These are phyloP conservation scores for Helicoverpa assulta DNA, from an alignment of 2,888 invertebrate species.

Conservation along the genomic window DNA sequence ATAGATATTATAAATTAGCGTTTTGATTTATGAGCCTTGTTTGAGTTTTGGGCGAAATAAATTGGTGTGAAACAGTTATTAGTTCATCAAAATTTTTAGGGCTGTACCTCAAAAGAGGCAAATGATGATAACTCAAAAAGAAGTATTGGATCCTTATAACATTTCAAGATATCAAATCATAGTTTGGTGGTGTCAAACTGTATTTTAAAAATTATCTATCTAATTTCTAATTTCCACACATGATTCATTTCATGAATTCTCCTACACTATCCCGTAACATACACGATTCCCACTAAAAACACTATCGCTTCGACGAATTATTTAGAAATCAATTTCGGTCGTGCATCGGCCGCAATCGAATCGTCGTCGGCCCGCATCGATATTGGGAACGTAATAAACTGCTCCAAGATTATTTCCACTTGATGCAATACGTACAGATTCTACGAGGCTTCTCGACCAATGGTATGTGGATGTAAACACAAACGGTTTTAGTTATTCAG, in stretches of 20 bases:
- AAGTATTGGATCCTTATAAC: no score
- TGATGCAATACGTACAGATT: constrained; percentile 71
- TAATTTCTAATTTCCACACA: no score
- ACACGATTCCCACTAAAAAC: constrained; percentile 23
- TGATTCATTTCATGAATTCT: neutral
- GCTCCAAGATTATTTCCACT: constrained; percentile 79
- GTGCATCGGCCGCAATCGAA: constrained; percentile 68
- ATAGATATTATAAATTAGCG: constrained; percentile 52
- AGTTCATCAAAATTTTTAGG: neutral
- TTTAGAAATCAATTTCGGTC: constrained; percentile 76
- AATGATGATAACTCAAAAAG: no score
- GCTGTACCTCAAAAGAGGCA: no score
- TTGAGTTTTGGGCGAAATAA: neutral
- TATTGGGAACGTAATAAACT: constrained; percentile 84
- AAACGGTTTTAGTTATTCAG: constrained; percentile 34
- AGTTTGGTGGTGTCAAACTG: no score
- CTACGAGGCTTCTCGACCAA: constrained; percentile 51
- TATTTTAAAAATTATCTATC: no score
- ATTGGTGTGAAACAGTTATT: neutral
- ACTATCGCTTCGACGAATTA: constrained; percentile 66
- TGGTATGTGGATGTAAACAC: constrained; percentile 55
- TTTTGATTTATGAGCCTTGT: constrained; percentile 37
- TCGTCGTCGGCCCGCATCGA: constrained; percentile 66
- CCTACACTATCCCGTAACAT: constrained; percentile 5
- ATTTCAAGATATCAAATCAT: no score